These are phyloP conservation scores for Epistrophella euchroma DNA, from an alignment of 2,888 invertebrate species.

Conservation along the genomic window DNA sequence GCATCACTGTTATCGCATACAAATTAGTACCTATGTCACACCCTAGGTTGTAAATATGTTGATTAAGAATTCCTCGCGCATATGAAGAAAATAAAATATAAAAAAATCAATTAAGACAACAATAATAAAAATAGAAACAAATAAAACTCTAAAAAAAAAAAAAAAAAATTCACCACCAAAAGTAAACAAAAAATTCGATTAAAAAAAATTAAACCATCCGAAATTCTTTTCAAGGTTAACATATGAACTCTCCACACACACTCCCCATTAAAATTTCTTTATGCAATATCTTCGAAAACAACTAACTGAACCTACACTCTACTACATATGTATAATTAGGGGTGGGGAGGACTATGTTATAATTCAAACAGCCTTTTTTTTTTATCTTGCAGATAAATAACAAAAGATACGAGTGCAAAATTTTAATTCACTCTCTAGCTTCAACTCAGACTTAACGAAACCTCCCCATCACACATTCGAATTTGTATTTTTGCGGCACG, in stretches of 20 bases:
- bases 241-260: constrained; percentile 39
- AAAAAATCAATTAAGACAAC: background rate
- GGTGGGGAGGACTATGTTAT: background rate
- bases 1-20: constrained; percentile 40
- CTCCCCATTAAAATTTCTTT: constrained; percentile 33
- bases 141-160: no score
- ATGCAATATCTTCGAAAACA: constrained; percentile 51
- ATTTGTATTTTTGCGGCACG: constrained; percentile 26
- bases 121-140: constrained; percentile 1
- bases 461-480: constrained; percentile 22
- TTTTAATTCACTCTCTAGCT: constrained; percentile 64
- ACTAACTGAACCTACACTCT: background rate
- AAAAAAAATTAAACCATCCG: constrained; percentile 30
- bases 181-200: constrained; percentile 11
- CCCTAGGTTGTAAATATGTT: constrained; percentile 10
- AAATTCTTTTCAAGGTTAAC: constrained; percentile 73
- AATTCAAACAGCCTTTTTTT: background rate
- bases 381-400: constrained; percentile 45
- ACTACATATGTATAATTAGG: background rate
- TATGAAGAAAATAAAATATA: background rate
- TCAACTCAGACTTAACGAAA: constrained; percentile 60
- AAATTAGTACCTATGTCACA: constrained; percentile 42
- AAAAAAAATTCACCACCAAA: background rate
- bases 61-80: constrained; percentile 63
- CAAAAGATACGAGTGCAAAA: constrained; percentile 69